Evolutionary conservation across 2,113 vertebrate species (phyloP), one percentile per base, ranked within the genome.

Genomic region (Megalops atlanticus): DNA sequence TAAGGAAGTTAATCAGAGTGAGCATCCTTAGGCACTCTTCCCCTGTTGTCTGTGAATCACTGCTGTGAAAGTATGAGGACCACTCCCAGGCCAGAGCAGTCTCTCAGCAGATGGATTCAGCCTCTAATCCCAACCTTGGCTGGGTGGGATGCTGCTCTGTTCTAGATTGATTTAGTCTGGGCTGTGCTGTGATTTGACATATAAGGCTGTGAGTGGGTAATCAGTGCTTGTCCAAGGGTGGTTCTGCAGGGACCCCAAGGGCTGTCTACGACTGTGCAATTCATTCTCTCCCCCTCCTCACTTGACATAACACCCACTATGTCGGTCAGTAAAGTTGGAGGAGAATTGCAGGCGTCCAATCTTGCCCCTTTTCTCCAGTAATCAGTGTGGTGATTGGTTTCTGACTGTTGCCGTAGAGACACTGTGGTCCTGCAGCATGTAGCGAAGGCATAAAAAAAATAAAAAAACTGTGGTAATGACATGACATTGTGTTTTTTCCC

Each of bases 361-460:
- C 52, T 75, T 12, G 31, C 80, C 49, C 10, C 49, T 33, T 74
- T 40, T 74, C 21, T 12, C 18, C 72, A 27, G 38, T 74, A 39
- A 74, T 43, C 73, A 64, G 80, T 21, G 27, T 24, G 47, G 24
- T 35, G 38, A 49, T 80, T 80, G 49, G 80, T 54, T 36, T 15
- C 6, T n/a, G 78, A 41, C 43, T 41, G 27, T 43, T 33, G 49
- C 80, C 31, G 27, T 41, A 7, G 36, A 68, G 72, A 74, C 31
- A 24, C 0, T 16, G n/a, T 36, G 36, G 73, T 41, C 36, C 52
- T 76, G 27, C 43, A 38, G 38, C 77, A 31, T 31, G 38, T 43
- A 7, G 75, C 27, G 15, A 8, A 52, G 33, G 24, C 47, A 49
- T n/a, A n/a, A n/a, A n/a, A n/a, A n/a, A n/a, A n/a, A n/a, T n/a